A percentile compares a stretch with the other conserved stretches of the same genome.
phyloP scores from a whole-genome alignment of 2,113 vertebrate species.

The Aramus guarauna region DNA sequence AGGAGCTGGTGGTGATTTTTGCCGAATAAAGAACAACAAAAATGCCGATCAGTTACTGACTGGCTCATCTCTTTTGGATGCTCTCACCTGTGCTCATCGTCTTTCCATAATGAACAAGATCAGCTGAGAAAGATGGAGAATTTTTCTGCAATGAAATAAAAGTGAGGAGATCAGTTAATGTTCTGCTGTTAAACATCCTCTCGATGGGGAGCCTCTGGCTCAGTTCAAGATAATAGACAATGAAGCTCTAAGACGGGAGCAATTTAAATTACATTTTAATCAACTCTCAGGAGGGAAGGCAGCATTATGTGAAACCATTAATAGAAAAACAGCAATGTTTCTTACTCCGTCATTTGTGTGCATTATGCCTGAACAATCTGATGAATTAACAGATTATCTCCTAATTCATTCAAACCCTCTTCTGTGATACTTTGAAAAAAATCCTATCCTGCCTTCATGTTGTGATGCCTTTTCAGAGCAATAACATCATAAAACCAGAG shows the following conservation, averaged over 20 bases:
- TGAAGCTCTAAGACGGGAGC: conserved; percentile 22
- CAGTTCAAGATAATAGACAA: conserved; percentile 32
- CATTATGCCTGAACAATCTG: conserved; percentile 10
- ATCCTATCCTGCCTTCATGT: neutral
- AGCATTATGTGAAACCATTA: conserved; percentile 39
- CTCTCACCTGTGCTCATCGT: neutral
- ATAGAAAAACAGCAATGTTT: conserved; percentile 49
- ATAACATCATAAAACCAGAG: neutral
- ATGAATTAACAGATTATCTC: conserved; percentile 42
- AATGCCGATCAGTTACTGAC: neutral
- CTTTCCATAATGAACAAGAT: neutral
- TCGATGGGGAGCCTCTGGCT: neutral
- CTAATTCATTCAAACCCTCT: neutral
- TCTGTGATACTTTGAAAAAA: neutral
- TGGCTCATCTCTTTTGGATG: neutral
- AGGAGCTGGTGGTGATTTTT: neutral
- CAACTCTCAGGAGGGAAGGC: conserved; percentile 34
- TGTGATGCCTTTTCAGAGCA: neutral
- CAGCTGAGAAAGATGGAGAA: neutral
- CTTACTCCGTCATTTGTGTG: neutral
- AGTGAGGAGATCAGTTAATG: neutral
- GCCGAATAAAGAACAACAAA: neutral
- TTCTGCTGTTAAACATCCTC: conserved; percentile 29
- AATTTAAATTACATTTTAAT: conserved; percentile 64
- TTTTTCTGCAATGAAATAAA: neutral